phyloP scores from a whole-genome alignment of 2,888 invertebrate genomes.

The Polymixis lichenea region DNA sequence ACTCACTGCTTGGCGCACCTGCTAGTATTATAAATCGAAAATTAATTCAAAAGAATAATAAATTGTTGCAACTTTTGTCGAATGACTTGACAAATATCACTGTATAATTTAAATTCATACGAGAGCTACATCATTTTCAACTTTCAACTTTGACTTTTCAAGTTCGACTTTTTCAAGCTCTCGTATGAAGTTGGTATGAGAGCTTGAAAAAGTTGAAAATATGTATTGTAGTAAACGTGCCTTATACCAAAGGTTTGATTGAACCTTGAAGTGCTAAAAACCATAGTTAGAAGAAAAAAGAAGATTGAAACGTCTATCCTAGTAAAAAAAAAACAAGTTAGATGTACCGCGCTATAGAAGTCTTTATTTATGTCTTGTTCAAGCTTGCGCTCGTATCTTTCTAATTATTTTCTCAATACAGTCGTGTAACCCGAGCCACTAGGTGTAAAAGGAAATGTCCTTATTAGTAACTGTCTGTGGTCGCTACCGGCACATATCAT shows the following conservation, averaged over 20 bases:
- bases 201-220: neutral
- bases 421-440: neutral
- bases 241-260: neutral
- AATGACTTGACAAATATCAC: neutral
- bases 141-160: neutral
- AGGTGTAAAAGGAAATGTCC: conserved; percentile 45
- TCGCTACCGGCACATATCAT: conserved; percentile 7
- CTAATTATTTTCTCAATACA: conserved; percentile 15
- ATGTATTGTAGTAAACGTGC: neutral
- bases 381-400: neutral
- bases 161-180: neutral
- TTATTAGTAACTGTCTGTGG: conserved; percentile 22
- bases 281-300: neutral
- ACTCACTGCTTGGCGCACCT: neutral
- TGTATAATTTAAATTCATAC: neutral
- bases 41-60: neutral
- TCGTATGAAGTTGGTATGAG: neutral
- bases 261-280: neutral
- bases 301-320: neutral
- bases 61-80: neutral
- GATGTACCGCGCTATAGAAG: neutral
- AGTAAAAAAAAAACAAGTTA: neutral
- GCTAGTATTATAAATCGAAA: neutral
- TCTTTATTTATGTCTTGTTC: conserved; percentile 7
- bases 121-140: neutral